Percentiles rank a stretch among this genome's conserved stretches.
phyloP scores from a whole-genome alignment of 30 jellyfish, hydroid and myxozoan genomes.

The Chrysaora quinquecirrha region DNA sequence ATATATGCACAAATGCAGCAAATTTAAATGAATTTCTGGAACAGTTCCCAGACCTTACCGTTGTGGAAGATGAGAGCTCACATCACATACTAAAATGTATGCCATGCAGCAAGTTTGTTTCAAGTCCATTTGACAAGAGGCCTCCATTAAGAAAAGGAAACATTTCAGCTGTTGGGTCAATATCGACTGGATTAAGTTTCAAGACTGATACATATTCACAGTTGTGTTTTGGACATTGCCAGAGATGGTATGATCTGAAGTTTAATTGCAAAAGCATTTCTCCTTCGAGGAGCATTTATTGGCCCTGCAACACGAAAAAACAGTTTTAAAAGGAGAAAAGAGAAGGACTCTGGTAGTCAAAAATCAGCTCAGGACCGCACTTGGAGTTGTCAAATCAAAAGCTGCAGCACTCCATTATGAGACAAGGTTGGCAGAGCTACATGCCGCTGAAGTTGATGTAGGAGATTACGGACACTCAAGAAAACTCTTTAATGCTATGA shows the following conservation, averaged over 20 bases:
- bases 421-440: slow-evolving; percentile 34
- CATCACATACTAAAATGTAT: not conserved
- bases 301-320: not conserved
- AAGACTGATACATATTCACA: not conserved
- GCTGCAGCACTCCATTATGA: slow-evolving; percentile 38
- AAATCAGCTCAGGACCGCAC: slow-evolving; percentile 25
- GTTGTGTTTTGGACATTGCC: not conserved
- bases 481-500: slow-evolving; percentile 23
- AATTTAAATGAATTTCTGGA: not conserved
- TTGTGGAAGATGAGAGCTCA: not conserved
- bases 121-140: not conserved
- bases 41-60: not conserved
- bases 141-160: not conserved
- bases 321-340: not conserved
- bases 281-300: not conserved
- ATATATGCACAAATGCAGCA: not conserved
- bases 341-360: not conserved
- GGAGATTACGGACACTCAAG: slow-evolving; percentile 48
- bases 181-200: not conserved
- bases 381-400: slow-evolving; percentile 23
- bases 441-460: slow-evolving; percentile 22
- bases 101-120: not conserved
- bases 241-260: not conserved
- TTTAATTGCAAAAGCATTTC: not conserved
- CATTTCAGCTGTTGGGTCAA: not conserved